Conservation (phyloP, 2,888 invertebrate species). For the Acanthacorydalis orientalis region DNA sequence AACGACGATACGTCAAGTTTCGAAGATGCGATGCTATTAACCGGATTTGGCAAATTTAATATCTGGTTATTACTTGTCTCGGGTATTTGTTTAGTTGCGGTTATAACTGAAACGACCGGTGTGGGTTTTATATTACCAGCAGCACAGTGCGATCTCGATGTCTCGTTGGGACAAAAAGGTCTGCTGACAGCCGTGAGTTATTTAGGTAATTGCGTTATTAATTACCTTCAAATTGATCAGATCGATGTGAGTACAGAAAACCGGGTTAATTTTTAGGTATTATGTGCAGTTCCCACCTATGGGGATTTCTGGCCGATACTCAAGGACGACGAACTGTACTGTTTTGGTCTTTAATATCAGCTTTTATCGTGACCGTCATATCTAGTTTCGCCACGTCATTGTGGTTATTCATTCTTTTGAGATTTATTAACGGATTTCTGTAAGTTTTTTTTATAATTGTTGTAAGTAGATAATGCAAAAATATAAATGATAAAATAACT, state of each 20-base stretch:
- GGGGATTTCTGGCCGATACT: conserved; percentile 40
- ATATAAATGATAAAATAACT: no score
- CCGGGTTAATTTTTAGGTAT: conserved; percentile 22
- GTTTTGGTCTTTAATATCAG: conserved; percentile 28
- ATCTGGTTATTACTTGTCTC: conserved; percentile 38
- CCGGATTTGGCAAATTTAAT: conserved; percentile 41
- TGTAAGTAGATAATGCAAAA: not conserved
- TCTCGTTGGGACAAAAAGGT: conserved; percentile 43
- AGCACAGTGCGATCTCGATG: conserved; percentile 46
- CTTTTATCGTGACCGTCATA: conserved; percentile 28
- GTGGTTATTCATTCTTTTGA: conserved; percentile 31
- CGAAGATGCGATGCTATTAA: conserved; percentile 17
- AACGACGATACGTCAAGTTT: conserved; percentile 7
- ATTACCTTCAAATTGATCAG: not conserved
- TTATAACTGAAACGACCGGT: conserved; percentile 48
- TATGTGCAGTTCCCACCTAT: conserved; percentile 36
- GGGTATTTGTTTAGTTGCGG: conserved; percentile 45
- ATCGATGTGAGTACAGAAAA: not conserved
- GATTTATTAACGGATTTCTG: conserved; percentile 36
- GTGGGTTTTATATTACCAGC: conserved; percentile 48
- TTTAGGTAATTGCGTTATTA: conserved; percentile 29
- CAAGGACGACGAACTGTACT: conserved; percentile 31
- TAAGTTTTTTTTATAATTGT: conserved; percentile 23
- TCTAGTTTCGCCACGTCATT: conserved; percentile 32
- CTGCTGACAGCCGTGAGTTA: conserved; percentile 47